Base-by-base conservation (phyloP, 2,888 invertebrate species). In the Lottia scabra region DNA sequence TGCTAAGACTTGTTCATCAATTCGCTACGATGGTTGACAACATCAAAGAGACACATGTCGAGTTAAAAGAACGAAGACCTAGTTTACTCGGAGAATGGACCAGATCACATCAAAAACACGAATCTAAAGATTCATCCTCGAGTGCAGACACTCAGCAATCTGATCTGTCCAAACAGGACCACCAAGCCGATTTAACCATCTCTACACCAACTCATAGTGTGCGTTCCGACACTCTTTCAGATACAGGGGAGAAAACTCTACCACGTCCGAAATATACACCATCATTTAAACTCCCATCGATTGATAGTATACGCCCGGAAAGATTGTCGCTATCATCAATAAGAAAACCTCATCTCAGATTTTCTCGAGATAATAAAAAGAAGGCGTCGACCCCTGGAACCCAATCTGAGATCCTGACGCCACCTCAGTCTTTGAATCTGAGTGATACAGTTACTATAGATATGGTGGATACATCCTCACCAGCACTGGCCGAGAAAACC, bases 21-120 rank as follows among this genome's bases (percentile, higher is more conserved):
- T 97, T 98, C 86, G 95, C 95, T 85, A 97, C 96, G 86, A 97
- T 98, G 97, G 97, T 97, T 90, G 96, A 97, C 90, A 98, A 97
- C 89, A 96, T 98, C 1, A 96, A 96, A 87, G 96, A 97, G 87
- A 97, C 97, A 0, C 96, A 96, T 87, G 94, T 94, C 81, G 97
- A 97, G 85, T 91, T 98, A 68, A 94, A 95, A 80, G 94, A 94
- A 81, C 94, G 95, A 79, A 85, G 88, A 1, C 79, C 83, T 0
- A 82, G 84, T 44, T 74, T 82, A 30, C 56, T 56, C 10, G 56
- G 56, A 56, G 84, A 84, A 63, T 85, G 85, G 83, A 81, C 83
- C 26, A 81, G 82, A 56, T 86, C 87, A 8, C 88, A 88, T 80
- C 78, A 87, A 19, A 88, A 88, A 76, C 88, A 88, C 70, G 86